These are phyloP conservation scores for Tupaia chinensis DNA, from an alignment of 2,113 vertebrate genomes.

Conservation along the genomic window DNA sequence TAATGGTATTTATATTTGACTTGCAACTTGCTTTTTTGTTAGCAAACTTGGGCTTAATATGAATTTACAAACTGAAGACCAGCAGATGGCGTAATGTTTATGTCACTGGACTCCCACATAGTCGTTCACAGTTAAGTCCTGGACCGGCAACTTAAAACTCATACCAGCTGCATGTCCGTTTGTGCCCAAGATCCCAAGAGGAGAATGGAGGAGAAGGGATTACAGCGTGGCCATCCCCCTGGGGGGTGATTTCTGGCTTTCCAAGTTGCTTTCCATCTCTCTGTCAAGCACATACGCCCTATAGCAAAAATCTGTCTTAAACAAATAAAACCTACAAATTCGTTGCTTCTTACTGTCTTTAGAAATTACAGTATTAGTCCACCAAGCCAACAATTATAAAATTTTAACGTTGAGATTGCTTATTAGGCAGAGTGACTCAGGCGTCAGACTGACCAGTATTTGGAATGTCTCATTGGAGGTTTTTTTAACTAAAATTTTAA, in stretches of 20 bases:
- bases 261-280: too few relatives aligned
- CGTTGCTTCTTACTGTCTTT: neutral
- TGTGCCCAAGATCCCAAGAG: too few relatives aligned
- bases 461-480: neutral
- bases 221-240: too few relatives aligned
- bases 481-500: constrained; percentile 56
- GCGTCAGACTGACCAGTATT: constrained; percentile 1
- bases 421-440: constrained; percentile 35
- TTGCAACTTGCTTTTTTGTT: constrained; percentile 46
- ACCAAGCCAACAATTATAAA: constrained; percentile 48
- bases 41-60: constrained; percentile 22
- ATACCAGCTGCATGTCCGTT: too few relatives aligned
- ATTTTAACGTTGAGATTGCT: neutral
- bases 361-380: constrained; percentile 14
- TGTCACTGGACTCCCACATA: too few relatives aligned
- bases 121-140: too few relatives aligned
- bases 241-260: too few relatives aligned
- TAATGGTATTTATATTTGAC: constrained; percentile 1
- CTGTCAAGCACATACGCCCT: too few relatives aligned
- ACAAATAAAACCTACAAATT: neutral
- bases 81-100: too few relatives aligned
- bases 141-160: too few relatives aligned
- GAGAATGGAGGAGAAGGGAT: too few relatives aligned
- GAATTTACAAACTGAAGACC: neutral
- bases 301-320: too few relatives aligned